A percentile compares a stretch with the other conserved stretches of the same genome.
Evolutionary conservation across 1,140 invertebrate genomes (phyloP).

Genomic region (Capitella teleta): DNA sequence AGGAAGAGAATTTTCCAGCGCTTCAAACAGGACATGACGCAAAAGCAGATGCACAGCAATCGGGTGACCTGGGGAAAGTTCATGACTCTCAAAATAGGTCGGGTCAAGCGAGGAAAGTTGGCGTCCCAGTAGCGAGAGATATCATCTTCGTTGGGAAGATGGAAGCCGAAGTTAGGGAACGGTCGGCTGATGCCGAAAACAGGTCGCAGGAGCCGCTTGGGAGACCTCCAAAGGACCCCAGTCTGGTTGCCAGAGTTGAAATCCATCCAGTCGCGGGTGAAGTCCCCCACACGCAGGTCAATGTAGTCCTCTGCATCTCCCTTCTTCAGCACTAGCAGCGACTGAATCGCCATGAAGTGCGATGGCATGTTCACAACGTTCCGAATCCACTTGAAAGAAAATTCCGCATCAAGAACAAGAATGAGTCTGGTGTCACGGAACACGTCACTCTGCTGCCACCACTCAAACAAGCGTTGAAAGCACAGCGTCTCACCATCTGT

Average conservation of each 20-base stretch:
- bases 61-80: conserved; percentile 21
- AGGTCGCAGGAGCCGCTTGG: conserved; percentile 15
- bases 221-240: conserved; percentile 21
- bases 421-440: conserved; percentile 27
- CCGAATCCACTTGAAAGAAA: conserved; percentile 29
- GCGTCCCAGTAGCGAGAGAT: conserved; percentile 28
- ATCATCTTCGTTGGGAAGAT: conserved; percentile 29
- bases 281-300: conserved; percentile 21
- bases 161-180: conserved; percentile 36
- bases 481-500: conserved; percentile 25
- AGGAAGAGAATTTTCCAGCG: conserved; percentile 33
- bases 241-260: conserved; percentile 20
- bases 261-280: conserved; percentile 30
- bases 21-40: conserved; percentile 25
- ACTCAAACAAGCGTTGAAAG: conserved; percentile 26
- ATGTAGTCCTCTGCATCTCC: conserved; percentile 19
- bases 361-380: conserved; percentile 14
- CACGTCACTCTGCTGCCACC: conserved; percentile 26
- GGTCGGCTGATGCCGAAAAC: conserved; percentile 24
- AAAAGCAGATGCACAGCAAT: conserved; percentile 24
- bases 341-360: conserved; percentile 30
- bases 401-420: conserved; percentile 28
- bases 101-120: conserved; percentile 27
- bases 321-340: conserved; percentile 18
- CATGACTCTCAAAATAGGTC: conserved; percentile 26